Evolutionary conservation across 2,113 vertebrate species (phyloP), one percentile per base, ranked within the genome.

Genomic region (Peromyscus maniculatus): DNA sequence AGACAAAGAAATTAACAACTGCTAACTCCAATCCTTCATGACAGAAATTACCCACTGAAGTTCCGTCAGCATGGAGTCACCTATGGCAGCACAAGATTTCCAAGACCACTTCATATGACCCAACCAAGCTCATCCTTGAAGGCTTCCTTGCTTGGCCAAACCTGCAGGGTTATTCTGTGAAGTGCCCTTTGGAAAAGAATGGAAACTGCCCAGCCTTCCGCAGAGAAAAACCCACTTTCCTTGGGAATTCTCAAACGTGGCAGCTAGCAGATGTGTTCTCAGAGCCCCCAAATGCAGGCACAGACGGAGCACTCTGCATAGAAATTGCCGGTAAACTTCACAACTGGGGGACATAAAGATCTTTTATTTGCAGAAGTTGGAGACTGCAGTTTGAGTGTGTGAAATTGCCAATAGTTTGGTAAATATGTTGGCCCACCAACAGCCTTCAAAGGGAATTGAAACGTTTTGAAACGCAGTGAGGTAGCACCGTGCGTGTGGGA

Each of bases 261-360:
- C 87, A 67, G 74, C 0, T 2, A 92, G 69, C 98, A 97, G 96
- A 96, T 93, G 95, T 69, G 87, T 59, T 95, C 31, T 0, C 83
- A 43, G 55, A 92, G 82, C 39, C 87, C 91, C 93, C 26, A 74
- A 84, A 79, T 16, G 82, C 19, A 10, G 57, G 87, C 72, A 52
- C 96, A 93, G 96, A 95, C 7, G 1, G 87, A 90, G 49, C 0
- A 0, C 59, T 80, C 89, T 84, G 96, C 96, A 93, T 39, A 90
- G 97, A 97, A 96, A 97, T 90, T 69, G 91, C 13, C 0, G 59
- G 95, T 87, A 93, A 96, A 97, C 87, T n/a, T 97, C 92, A 95
- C 96, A 52, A 96, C 96, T 79, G 95, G 97, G 97, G 71, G 86
- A 97, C 95, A 97, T 94, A 96, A 97, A 97, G 91, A 90, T 97